phyloP scores from a whole-genome alignment of 2,797 vertebrate genomes.

The Harpagifer antarcticus region DNA sequence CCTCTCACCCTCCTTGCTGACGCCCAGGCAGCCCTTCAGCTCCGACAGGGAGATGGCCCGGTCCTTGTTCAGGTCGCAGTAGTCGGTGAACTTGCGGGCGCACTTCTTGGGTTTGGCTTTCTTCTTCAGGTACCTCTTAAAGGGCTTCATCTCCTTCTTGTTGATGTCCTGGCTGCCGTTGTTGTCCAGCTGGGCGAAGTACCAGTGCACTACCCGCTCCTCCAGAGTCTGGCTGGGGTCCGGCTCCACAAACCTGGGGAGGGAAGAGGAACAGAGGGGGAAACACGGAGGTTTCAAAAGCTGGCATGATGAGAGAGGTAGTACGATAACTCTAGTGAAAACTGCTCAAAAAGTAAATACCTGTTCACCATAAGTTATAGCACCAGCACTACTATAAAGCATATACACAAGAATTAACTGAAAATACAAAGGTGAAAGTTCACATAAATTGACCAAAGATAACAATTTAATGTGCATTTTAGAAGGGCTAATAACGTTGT shows the following conservation, averaged over 20 bases:
- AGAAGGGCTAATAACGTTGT: background rate
- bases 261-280: conserved; percentile 12
- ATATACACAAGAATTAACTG: background rate
- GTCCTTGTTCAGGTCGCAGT: conserved; percentile 99
- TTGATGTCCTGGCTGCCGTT: conserved; percentile 95
- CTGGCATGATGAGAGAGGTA: background rate
- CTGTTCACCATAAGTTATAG: background rate
- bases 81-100: conserved; percentile 95
- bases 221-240: conserved; percentile 97
- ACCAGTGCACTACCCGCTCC: conserved; percentile 98
- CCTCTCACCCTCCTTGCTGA: conserved; percentile 92
- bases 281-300: background rate
- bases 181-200: conserved; percentile 96
- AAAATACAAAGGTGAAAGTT: too few species aligned
- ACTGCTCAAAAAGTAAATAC: too few species aligned
- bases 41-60: conserved; percentile 94
- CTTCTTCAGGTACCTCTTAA: conserved; percentile 98
- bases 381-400: background rate
- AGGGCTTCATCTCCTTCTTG: conserved; percentile 97
- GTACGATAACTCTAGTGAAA: too few species aligned
- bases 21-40: conserved; percentile 97
- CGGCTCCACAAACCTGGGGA: conserved; percentile 93
- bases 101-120: conserved; percentile 99
- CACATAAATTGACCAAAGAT: background rate
- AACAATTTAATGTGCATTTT: background rate